Evolutionary conservation across 1,140 invertebrate genomes (phyloP).

Genomic region (Heliothis virescens): DNA sequence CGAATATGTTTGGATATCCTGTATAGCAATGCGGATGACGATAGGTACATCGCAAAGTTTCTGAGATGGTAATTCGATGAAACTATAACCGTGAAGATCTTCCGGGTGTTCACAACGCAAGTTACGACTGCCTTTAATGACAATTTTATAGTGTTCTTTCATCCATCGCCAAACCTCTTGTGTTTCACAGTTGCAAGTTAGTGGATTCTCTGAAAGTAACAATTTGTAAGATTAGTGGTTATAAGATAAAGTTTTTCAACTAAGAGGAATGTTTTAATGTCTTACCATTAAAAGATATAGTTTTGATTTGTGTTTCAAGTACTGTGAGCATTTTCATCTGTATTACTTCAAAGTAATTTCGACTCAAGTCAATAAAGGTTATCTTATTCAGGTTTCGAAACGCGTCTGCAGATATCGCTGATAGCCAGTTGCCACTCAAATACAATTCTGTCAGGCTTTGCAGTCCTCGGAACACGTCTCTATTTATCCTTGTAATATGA

Average conservation of each 20-base stretch:
- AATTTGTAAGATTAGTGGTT: constrained; percentile 4
- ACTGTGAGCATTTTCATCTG: constrained; percentile 91
- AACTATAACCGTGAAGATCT: constrained; percentile 90
- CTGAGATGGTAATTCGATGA: constrained; percentile 92
- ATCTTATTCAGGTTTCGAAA: constrained; percentile 93
- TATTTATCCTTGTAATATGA: constrained; percentile 92
- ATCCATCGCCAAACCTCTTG: constrained; percentile 96
- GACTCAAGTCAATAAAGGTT: constrained; percentile 92
- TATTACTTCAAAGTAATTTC: constrained; percentile 94
- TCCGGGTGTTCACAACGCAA: constrained; percentile 93
- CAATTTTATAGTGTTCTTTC: constrained; percentile 92
- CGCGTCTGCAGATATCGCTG: constrained; percentile 91
- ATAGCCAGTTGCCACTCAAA: constrained; percentile 94
- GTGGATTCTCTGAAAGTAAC: constrained; percentile 91
- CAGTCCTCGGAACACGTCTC: constrained; percentile 91
- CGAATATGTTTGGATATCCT: constrained; percentile 95
- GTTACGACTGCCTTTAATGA: constrained; percentile 85
- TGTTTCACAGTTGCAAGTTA: constrained; percentile 93
- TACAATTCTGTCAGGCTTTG: constrained; percentile 91
- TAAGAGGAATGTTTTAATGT: constrained; percentile 27
- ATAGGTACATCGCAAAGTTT: constrained; percentile 94
- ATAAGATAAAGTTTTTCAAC: neutral
- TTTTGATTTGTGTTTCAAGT: constrained; percentile 93
- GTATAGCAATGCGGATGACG: constrained; percentile 93
- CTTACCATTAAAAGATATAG: constrained; percentile 92